Percentiles rank a stretch among this genome's conserved stretches.
These are phyloP conservation scores for Drosophila subobscura DNA, from an alignment of 1,140 invertebrate genomes.

Conservation along the genomic window DNA sequence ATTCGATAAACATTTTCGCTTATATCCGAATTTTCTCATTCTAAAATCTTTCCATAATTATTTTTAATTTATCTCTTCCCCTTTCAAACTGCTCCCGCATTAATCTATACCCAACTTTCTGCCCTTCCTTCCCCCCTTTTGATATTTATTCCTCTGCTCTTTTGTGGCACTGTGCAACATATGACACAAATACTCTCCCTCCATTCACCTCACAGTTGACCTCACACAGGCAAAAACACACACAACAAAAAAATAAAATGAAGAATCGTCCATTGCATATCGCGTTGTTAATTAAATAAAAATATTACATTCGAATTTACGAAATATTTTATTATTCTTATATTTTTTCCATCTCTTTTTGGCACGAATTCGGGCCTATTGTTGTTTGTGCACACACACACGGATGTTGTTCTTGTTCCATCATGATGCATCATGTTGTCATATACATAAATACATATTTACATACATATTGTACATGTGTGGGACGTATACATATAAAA, in stretches of 20 bases:
- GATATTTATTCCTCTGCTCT: too few species aligned
- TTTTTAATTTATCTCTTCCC: too few species aligned
- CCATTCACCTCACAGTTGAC: not conserved
- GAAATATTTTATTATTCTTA: slow-evolving; percentile 10
- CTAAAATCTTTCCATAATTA: too few species aligned
- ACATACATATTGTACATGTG: not conserved
- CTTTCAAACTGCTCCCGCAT: too few species aligned
- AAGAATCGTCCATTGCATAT: slow-evolving; percentile 23
- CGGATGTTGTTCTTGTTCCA: slow-evolving; percentile 24
- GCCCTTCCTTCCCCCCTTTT: too few species aligned
- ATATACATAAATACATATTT: too few species aligned
- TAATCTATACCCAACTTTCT: too few species aligned
- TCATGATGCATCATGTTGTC: too few species aligned
- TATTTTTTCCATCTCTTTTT: slow-evolving; percentile 12
- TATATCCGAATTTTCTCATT: too few species aligned
- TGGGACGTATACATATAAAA: slow-evolving; percentile 19
- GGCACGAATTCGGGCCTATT: not conserved
- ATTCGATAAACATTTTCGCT: too few species aligned
- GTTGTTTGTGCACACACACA: slow-evolving; percentile 2
- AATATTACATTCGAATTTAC: slow-evolving; percentile 35
- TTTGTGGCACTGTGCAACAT: too few species aligned
- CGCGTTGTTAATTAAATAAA: slow-evolving; percentile 54
- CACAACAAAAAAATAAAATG: not conserved
- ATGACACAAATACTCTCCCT: too few species aligned
- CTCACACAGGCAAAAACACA: not conserved